phyloP scores from a whole-genome alignment of 2,888 invertebrate genomes.

The Adelognathus sp. region DNA sequence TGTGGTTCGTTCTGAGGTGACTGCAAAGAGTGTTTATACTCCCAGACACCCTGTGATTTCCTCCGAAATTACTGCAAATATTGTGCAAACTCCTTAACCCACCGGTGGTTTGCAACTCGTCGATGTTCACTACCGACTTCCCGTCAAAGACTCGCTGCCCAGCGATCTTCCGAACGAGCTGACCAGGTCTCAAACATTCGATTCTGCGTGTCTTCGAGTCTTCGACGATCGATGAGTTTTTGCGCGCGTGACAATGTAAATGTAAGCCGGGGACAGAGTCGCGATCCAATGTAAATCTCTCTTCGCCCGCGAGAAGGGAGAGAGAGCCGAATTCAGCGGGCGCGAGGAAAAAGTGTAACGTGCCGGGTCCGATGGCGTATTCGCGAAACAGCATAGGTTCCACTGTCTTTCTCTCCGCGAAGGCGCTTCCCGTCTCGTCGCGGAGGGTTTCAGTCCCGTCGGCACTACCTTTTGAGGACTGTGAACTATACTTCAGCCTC shows the following conservation, averaged over 20 bases:
- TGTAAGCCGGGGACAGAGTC: conserved; percentile 50
- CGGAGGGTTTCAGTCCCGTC: conserved; percentile 31
- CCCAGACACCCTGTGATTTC: too few relatives aligned
- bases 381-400: neutral
- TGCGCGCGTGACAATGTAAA: conserved; percentile 76
- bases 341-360: conserved; percentile 54
- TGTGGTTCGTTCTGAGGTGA: too few relatives aligned
- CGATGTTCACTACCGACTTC: too few relatives aligned
- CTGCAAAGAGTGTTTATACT: too few relatives aligned
- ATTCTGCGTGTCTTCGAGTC: neutral
- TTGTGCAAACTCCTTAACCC: too few relatives aligned
- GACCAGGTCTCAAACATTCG: conserved; percentile 17
- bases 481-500: too few relatives aligned
- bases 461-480: conserved; percentile 68
- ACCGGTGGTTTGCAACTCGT: too few relatives aligned
- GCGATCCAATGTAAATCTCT: conserved; percentile 68
- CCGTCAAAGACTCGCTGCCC: too few relatives aligned
- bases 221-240: conserved; percentile 65
- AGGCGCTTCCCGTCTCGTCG: conserved; percentile 36
- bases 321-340: neutral
- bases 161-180: neutral
- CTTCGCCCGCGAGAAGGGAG: neutral
- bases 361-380: conserved; percentile 31
- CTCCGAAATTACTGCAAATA: too few relatives aligned
- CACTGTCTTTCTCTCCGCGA: neutral